Percentiles rank a stretch among this genome's conserved stretches.
Conservation (phyloP, 1,140 invertebrate genomes). For the Brachionus asplanchnoidis region DNA sequence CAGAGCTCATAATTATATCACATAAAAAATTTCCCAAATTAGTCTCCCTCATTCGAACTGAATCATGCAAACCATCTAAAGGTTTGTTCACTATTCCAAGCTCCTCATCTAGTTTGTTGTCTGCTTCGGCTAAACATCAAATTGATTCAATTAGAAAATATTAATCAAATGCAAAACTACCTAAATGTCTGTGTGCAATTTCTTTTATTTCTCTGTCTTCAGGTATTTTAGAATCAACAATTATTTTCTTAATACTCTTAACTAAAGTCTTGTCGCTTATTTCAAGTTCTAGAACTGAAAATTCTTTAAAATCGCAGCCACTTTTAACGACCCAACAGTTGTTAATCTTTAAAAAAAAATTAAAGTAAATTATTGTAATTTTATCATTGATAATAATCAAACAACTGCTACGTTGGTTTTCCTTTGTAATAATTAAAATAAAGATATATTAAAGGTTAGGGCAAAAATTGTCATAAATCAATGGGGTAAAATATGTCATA, state of each 20-base stretch:
- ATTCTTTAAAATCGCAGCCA: conserved; percentile 38
- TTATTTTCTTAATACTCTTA: conserved; percentile 65
- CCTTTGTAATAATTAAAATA: no score
- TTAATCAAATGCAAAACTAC: conserved; percentile 54
- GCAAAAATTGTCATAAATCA: no score
- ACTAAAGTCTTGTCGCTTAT: not conserved
- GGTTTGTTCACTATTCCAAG: conserved; percentile 74
- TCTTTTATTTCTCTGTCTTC: conserved; percentile 69
- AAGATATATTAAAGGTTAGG: no score
- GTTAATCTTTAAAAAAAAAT: not conserved
- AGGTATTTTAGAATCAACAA: conserved; percentile 66
- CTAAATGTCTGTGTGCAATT: conserved; percentile 67
- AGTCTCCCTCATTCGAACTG: conserved; percentile 73
- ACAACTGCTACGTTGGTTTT: no score
- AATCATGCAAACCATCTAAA: conserved; percentile 74
- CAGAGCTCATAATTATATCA: conserved; percentile 75
- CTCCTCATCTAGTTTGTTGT: conserved; percentile 32
- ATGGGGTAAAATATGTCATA: no score
- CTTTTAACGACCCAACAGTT: conserved; percentile 27
- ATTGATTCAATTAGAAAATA: not conserved
- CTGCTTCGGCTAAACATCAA: not conserved
- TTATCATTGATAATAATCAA: no score
- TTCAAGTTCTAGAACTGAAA: conserved; percentile 10
- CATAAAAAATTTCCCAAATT: conserved; percentile 85
- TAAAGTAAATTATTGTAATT: no score